phyloP scores from a whole-genome alignment of 2,888 invertebrate species.

The Romanomermis culicivorax region DNA sequence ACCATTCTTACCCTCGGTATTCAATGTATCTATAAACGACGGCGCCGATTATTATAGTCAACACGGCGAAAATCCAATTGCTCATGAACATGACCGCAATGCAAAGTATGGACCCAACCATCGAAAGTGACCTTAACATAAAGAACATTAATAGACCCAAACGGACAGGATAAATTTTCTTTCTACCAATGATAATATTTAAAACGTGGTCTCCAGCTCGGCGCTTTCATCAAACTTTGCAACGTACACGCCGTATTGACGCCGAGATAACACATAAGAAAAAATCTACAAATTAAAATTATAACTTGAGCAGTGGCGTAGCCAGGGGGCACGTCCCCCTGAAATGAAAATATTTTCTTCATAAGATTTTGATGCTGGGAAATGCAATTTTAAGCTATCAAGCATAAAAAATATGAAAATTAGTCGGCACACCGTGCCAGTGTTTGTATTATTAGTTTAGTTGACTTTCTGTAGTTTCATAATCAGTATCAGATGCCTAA shows the following conservation, averaged over 20 bases:
- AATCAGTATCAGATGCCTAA: no score
- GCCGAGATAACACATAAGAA: slow-evolving; percentile 99
- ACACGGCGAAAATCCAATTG: slow-evolving; percentile 78
- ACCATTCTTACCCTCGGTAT: slow-evolving; percentile 54
- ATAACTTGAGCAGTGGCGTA: slow-evolving; percentile 1
- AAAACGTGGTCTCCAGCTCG: slow-evolving; percentile 95
- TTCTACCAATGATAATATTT: slow-evolving; percentile 86
- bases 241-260: slow-evolving; percentile 96
- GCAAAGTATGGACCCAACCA: slow-evolving; percentile 63
- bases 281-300: slow-evolving; percentile 43
- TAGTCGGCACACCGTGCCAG: no score
- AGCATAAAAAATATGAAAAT: no score
- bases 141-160: slow-evolving; percentile 8
- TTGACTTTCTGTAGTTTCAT: no score
- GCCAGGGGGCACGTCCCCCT: neutral
- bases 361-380: no score
- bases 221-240: slow-evolving; percentile 73
- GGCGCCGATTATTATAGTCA: slow-evolving; percentile 83
- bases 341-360: neutral
- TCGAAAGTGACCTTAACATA: slow-evolving; percentile 56
- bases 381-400: no score
- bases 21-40: slow-evolving; percentile 88
- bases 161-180: neutral
- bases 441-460: no score
- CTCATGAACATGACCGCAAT: slow-evolving; percentile 96